Evolutionary conservation across 2,113 vertebrate species (phyloP), one percentile per base, ranked within the genome.

Genomic region (Telmatochromis brichardi): DNA sequence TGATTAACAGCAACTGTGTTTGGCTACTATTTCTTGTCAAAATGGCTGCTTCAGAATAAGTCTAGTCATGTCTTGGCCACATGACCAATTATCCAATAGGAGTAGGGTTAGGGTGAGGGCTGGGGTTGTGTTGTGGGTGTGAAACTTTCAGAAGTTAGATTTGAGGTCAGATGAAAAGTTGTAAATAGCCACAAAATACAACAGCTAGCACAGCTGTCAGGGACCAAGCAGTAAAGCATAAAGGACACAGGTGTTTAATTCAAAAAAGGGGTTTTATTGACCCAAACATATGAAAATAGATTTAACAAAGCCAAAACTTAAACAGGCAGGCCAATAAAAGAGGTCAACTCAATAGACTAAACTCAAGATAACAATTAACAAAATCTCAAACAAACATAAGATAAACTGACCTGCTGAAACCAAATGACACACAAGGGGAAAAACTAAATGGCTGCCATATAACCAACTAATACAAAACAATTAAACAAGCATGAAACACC

Each of bases 391-490:
- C 55, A 57, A 57, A 57, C 55, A 14, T 28, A 57, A 15, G 23
- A 57, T 15, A 5, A 57, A 57, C 55, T 5, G 55, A 57, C 23
- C 54, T 57, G 1, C 7, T 57, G 54, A 57, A 57, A 57, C 23
- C 54, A 57, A 57, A 57, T 1, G 23, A 57, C 23, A 57, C 54
- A 54, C 6, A 21, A 0, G 51, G 51, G 51, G 53, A 0, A 26
- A 57, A 57, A 57, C 54, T 0, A 26, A 7, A 57, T 57, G 54
- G 23, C 23, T 57, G 12, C 23, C 54, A 57, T 57, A 26, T 26
- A 57, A 57, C 6, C 21, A 57, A 26, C 6, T 26, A 57, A 14
- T 14, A 57, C 54, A 57, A 57, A 57, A 57, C 54, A 26, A 5
- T 57, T 26, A 57, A 57, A 57, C 54, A 6, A 31, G 0, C 54